Evolutionary conservation across 2,113 vertebrate genomes (phyloP).

Genomic region (Xerus inauris): DNA sequence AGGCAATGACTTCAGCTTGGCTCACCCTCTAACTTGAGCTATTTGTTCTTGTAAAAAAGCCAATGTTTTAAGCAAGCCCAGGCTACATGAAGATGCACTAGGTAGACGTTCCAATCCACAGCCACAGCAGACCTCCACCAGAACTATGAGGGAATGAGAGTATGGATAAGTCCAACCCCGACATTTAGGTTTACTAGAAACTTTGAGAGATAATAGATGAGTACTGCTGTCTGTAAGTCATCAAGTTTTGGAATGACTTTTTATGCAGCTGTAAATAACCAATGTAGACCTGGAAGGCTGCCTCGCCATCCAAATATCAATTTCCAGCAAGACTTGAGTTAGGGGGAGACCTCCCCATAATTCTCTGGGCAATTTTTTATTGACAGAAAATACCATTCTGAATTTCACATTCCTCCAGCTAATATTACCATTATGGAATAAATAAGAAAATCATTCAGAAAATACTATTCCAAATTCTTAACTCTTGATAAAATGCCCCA

Average conservation of each 20-base stretch:
- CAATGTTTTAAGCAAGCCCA: background rate
- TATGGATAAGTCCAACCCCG: background rate
- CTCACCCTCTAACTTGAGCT: background rate
- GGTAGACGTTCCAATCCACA: background rate
- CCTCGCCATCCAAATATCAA: background rate
- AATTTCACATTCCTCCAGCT: background rate
- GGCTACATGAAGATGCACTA: background rate
- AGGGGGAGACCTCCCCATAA: background rate
- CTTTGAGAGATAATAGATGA: background rate
- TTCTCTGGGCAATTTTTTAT: background rate
- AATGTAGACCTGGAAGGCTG: background rate
- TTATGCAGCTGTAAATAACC: background rate
- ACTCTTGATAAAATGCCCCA: background rate
- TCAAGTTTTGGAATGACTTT: background rate
- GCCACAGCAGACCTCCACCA: background rate
- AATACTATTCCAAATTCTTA: background rate
- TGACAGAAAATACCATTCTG: constrained; percentile 34
- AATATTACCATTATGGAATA: background rate
- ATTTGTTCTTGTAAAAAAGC: background rate
- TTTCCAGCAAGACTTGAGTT: background rate
- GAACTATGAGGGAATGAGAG: background rate
- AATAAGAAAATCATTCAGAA: constrained; percentile 5
- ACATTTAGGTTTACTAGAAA: background rate
- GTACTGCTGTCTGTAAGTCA: background rate
- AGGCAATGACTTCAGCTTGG: background rate